Percentiles rank a stretch among this genome's conserved stretches.
These are phyloP conservation scores for Colossoma macropomum DNA, from an alignment of 2,113 vertebrate genomes.

Conservation along the genomic window DNA sequence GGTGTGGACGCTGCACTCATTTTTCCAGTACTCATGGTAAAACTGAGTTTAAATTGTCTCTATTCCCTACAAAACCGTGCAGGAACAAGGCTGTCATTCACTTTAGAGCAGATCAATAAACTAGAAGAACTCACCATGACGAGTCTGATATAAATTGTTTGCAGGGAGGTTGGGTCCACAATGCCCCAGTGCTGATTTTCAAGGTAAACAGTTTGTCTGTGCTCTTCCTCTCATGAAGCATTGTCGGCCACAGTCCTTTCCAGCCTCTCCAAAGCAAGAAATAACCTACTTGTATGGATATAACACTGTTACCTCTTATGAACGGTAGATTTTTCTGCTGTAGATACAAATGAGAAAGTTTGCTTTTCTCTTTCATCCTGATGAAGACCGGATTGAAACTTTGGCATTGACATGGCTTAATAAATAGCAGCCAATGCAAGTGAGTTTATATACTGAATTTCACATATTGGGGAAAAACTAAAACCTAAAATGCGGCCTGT, in stretches of 20 bases:
- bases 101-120: slow-evolving; percentile 18
- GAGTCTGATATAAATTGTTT: background rate
- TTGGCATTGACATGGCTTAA: no score
- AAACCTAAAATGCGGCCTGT: no score
- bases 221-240: background rate
- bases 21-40: slow-evolving; percentile 26
- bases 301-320: no score
- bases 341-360: no score
- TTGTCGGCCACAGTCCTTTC: background rate
- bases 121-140: background rate
- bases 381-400: background rate
- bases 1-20: background rate
- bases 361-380: background rate
- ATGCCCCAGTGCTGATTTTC: background rate
- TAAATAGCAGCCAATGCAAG: no score
- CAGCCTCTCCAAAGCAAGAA: background rate
- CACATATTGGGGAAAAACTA: no score
- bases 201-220: background rate
- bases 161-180: background rate
- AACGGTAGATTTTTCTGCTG: no score
- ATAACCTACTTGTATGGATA: background rate
- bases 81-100: slow-evolving; percentile 12
- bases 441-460: no score
- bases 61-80: slow-evolving; percentile 4
- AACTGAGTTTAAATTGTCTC: slow-evolving; percentile 8